Conservation (phyloP, 1,140 invertebrate species). For the Sarcophaga bullata region DNA sequence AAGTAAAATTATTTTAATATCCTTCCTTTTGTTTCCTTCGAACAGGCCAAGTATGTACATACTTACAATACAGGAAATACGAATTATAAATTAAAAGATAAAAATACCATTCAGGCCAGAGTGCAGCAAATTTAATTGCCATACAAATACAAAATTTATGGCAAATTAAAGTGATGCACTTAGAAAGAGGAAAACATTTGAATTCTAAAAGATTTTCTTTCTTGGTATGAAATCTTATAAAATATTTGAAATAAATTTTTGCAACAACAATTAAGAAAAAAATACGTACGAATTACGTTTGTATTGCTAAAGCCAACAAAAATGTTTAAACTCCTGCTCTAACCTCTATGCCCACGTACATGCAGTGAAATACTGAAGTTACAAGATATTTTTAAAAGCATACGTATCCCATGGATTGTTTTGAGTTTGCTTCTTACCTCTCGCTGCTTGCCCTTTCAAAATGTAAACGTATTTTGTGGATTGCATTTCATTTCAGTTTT, state of each 20-base stretch:
- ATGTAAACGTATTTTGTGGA: background rate
- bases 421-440: background rate
- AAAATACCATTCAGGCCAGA: background rate
- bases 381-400: background rate
- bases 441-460: background rate
- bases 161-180: background rate
- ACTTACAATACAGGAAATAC: slow-evolving; percentile 8
- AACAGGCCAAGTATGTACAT: background rate
- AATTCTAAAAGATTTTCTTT: background rate
- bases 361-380: background rate
- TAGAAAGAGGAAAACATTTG: background rate
- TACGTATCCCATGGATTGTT: background rate
- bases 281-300: too few species aligned
- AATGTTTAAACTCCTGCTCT: too few species aligned
- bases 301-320: too few species aligned
- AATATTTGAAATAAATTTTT: too few species aligned
- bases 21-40: slow-evolving; percentile 14
- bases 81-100: slow-evolving; percentile 13
- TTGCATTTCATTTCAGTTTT: background rate
- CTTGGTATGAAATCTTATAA: too few species aligned
- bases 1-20: slow-evolving; percentile 22
- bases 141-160: background rate
- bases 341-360: background rate
- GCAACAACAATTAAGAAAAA: too few species aligned
- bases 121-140: too few species aligned